Base-by-base conservation (phyloP, 2,113 vertebrate species). In the Sturnus vulgaris region DNA sequence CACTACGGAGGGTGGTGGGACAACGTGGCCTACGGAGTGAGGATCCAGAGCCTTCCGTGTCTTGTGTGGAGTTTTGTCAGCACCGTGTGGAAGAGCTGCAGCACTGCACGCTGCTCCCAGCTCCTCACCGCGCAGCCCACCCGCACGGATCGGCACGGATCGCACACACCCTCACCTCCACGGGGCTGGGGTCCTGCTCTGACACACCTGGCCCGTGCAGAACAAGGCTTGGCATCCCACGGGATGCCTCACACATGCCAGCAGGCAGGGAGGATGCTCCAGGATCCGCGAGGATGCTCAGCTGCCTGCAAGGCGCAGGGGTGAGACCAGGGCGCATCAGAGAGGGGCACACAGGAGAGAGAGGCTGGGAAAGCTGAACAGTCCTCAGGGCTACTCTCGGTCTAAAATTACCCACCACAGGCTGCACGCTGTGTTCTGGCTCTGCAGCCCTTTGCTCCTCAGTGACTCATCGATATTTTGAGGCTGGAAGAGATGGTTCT, bases 31-130 rank as follows among this genome's bases (percentile, higher is more conserved):
- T 10, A 5, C 1, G 31, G 35, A 50, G 9, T 0, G 50, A 61
- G 3, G 19, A 53, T 9, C 44, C 7, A 7, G 33, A 11, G 24
- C 31, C 23, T 75, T 39, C 65, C 15, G 39, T 0, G 2, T 5
- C 68, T 50, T 50, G 52, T 11, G 33, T 50, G 86, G 96, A 94
- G 96, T 31, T 97, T 49, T 95, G 93, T 85, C 91, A 95, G 93
- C 93, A 90, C 91, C 97, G 2, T 83, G 96, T 96, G 97, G 96
- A 66, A 30, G 53, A 93, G 40, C 46, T 3, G 61, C 76, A 31
- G 79, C 73, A 93, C 2, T 96, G 85, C 95, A 95, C 3, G 1
- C 20, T 7, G 47, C 69, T 83, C 39, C 19, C 14, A 0, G 64
- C 63, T 39, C 31, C 71, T 28, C 9, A 1, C 20, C 5, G 16